These are phyloP conservation scores for Eucera pruinosa DNA, from an alignment of 2,888 invertebrate genomes.

Conservation along the genomic window DNA sequence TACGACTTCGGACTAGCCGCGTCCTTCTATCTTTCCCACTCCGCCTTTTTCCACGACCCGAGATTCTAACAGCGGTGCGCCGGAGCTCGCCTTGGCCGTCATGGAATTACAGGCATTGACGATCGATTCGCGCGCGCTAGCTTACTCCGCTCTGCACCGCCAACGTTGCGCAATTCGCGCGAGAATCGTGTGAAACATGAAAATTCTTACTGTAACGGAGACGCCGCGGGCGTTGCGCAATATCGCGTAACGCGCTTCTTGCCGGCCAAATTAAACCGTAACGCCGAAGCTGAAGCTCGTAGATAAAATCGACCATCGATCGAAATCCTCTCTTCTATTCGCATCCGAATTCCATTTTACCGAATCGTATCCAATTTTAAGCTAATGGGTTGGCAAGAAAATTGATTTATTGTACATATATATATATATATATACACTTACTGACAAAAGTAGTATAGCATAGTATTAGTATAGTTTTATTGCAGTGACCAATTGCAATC, in stretches of 20 bases:
- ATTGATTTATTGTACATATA: no score
- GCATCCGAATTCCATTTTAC: no score
- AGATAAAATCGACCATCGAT: no score
- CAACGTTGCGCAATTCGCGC: constrained; percentile 62
- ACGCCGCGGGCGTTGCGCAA: constrained; percentile 22
- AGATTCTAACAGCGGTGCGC: constrained; percentile 57
- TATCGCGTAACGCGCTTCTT: constrained; percentile 23
- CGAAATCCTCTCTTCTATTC: no score
- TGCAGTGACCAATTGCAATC: no score
- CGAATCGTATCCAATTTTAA: no score
- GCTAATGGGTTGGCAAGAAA: no score
- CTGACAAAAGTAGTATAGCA: no score
- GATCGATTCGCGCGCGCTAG: constrained; percentile 27
- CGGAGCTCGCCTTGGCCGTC: constrained; percentile 69
- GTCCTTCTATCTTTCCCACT: constrained; percentile 40
- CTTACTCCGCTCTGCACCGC: background rate
- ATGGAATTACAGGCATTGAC: constrained; percentile 56
- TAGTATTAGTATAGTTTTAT: no score
- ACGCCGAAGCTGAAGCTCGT: background rate
- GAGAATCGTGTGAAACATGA: constrained; percentile 57
- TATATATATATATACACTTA: no score
- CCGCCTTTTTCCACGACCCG: constrained; percentile 14
- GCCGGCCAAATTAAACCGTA: constrained; percentile 19
- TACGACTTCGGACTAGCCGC: constrained; percentile 38
- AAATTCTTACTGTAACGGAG: constrained; percentile 47